Evolutionary conservation across 1,140 invertebrate genomes (phyloP).

Genomic region (Vollenhovia emeryi): DNA sequence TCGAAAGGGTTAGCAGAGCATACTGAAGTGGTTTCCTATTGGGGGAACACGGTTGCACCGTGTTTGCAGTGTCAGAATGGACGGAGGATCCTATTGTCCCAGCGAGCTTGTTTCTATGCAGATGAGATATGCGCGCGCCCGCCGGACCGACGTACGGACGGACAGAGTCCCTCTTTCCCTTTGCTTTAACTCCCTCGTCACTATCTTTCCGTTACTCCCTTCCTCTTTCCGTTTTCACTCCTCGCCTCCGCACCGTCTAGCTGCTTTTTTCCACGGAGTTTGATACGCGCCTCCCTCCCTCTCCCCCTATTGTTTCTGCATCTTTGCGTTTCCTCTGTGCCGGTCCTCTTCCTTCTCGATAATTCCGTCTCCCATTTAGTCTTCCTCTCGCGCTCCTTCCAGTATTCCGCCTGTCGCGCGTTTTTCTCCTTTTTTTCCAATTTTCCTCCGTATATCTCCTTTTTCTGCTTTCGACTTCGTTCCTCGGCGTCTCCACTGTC

Average conservation of each 20-base stretch:
- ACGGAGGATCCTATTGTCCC: constrained; percentile 82
- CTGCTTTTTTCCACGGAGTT: constrained; percentile 16
- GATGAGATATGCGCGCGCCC: constrained; percentile 78
- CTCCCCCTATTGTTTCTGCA: constrained; percentile 16
- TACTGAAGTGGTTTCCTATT: constrained; percentile 77
- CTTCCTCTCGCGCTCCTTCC: not conserved
- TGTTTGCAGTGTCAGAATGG: constrained; percentile 83
- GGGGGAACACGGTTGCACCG: constrained; percentile 79
- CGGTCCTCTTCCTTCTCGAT: constrained; percentile 26
- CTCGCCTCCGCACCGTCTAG: not conserved
- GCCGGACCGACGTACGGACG: constrained; percentile 64
- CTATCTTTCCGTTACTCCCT: constrained; percentile 19
- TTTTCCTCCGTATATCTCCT: constrained; percentile 25
- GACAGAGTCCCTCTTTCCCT: constrained; percentile 59
- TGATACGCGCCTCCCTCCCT: constrained; percentile 14
- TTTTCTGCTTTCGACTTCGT: constrained; percentile 5
- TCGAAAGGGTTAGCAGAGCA: constrained; percentile 79
- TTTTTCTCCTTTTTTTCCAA: constrained; percentile 20
- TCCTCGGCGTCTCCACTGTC: not conserved
- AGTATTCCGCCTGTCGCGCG: not conserved
- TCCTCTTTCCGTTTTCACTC: constrained; percentile 15
- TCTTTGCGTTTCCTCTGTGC: constrained; percentile 41
- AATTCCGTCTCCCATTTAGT: not conserved
- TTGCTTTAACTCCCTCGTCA: constrained; percentile 57
- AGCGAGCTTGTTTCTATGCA: constrained; percentile 84